Evolutionary conservation across 2,113 vertebrate species (phyloP), one percentile per base, ranked within the genome.

Genomic region (Corvus moneduloides): DNA sequence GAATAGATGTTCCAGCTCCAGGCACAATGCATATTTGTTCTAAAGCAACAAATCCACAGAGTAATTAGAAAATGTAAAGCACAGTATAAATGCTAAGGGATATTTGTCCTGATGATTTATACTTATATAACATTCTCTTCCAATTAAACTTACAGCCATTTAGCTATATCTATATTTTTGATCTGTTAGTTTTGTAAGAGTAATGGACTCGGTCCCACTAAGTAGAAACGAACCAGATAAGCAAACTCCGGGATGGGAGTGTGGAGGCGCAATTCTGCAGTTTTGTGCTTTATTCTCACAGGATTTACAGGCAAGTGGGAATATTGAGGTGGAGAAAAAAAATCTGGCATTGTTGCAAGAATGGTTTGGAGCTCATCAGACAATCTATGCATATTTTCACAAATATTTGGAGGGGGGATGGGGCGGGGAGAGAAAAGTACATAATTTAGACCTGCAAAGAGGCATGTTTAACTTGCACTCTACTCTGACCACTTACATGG

Each of bases 391-490:
- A 95, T 96, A 95, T 96, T 97, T 97, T 93, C 90, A 81, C 92
- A 96, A 95, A 95, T 95, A 97, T 80, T 97, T 97, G 88, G 77
- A 69, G 43, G 0, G 9, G 58, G 56, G 59, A 30, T 46, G 74
- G 91, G 56, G 73, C 1, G 5, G 56, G 69, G 64, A 80, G 32
- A 72, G 74, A 94, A 91, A 91, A 96, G 93, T 77, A 94, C 93
- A 96, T 97, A 97, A 97, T 97, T 98, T 96, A 97, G 90, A 94
- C 93, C 96, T 79, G 54, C 87, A 96, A 96, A 97, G 96, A 96
- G 87, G 93, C 91, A 95, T 97, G 96, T 93, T 97, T 97, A 97
- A 96, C 92, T 86, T 92, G 94, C 86, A 90, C 91, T 98, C 96
- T 97, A 89, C 96, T 97, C 91, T 97, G 89, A 84, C 96, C 94